Percentiles rank a stretch among this genome's conserved stretches.
Conservation (phyloP, 2,797 vertebrate species). For the Delichon dasypus region DNA sequence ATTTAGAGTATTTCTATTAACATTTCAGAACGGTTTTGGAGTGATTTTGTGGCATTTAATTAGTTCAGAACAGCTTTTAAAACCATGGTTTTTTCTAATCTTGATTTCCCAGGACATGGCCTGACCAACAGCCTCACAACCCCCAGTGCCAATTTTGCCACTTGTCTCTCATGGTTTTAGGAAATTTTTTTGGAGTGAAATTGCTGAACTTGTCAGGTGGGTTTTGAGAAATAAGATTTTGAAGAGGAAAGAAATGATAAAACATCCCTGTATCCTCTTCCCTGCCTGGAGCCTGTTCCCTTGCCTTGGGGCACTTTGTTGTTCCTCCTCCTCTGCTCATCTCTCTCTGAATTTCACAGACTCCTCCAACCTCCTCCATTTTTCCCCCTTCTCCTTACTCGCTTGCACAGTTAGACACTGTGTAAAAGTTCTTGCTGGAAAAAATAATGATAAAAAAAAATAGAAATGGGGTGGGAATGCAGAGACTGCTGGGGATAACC, state of each 20-base stretch:
- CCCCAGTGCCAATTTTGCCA: neutral
- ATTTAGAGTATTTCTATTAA: neutral
- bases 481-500: neutral
- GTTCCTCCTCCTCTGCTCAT: neutral
- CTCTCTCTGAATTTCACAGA: neutral
- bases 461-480: neutral
- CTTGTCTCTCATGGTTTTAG: neutral
- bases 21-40: neutral
- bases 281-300: neutral
- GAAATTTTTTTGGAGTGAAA: neutral
- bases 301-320: neutral
- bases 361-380: neutral
- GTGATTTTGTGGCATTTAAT: neutral
- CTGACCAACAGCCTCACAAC: neutral
- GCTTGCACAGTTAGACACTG: neutral
- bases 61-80: neutral
- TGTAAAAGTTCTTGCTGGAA: neutral
- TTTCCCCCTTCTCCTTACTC: neutral
- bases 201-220: neutral
- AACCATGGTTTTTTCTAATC: neutral
- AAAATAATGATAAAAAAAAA: neutral
- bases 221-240: neutral
- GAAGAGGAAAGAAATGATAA: neutral
- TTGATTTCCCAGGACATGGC: neutral
- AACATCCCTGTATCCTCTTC: neutral